Percentiles rank a stretch among this genome's conserved stretches.
Conservation (phyloP, 2,888 invertebrate genomes). For the Apodemia duryi region DNA sequence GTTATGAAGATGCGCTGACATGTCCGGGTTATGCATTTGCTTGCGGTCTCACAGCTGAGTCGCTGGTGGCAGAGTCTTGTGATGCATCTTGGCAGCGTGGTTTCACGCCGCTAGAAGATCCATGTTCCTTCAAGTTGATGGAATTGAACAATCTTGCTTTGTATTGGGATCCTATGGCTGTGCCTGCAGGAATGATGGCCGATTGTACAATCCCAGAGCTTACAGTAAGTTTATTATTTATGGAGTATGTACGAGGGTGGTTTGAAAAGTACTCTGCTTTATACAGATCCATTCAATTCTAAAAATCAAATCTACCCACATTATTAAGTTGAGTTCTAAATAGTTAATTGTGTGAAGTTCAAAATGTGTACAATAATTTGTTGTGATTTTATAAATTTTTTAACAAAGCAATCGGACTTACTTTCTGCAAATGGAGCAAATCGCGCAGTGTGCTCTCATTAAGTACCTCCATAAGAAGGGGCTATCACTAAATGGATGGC, state of each 20-base stretch:
- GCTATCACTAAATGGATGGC: no score
- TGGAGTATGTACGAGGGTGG: not conserved
- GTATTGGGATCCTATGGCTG: slow-evolving; percentile 90
- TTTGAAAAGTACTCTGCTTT: no score
- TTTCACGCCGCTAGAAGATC: slow-evolving; percentile 81
- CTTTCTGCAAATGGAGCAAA: no score
- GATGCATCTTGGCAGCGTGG: slow-evolving; percentile 91
- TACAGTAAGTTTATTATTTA: slow-evolving; percentile 69
- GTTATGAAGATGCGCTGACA: slow-evolving; percentile 94
- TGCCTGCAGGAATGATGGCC: slow-evolving; percentile 81
- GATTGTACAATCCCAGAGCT: slow-evolving; percentile 84
- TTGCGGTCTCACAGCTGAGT: slow-evolving; percentile 92
- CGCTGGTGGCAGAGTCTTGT: slow-evolving; percentile 94
- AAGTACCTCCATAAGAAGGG: no score
- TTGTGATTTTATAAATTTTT: no score
- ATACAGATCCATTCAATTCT: no score
- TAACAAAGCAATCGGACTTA: no score
- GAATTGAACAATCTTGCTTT: slow-evolving; percentile 92
- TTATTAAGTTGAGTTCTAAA: no score
- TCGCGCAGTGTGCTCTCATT: no score
- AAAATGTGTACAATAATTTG: no score
- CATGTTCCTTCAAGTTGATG: slow-evolving; percentile 91
- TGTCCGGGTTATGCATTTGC: slow-evolving; percentile 85
- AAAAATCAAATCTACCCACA: no score
- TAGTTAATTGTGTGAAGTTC: no score